Evolutionary conservation across 2,113 vertebrate species (phyloP), one percentile per base, ranked within the genome.

Genomic region (Perca flavescens): DNA sequence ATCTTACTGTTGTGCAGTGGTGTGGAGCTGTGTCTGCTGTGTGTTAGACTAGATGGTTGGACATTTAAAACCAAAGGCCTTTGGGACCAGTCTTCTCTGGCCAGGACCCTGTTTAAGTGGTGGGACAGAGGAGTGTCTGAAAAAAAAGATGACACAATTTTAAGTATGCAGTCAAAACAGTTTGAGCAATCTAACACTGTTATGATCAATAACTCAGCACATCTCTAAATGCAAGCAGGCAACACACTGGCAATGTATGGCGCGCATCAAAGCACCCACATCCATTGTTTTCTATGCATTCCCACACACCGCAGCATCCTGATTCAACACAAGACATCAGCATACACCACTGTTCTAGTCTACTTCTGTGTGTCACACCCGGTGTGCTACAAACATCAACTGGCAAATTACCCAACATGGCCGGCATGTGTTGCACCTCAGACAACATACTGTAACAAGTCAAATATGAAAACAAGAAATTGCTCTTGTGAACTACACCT

Each of bases 51-150:
- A 21, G 25, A 36, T 5, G 34, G 64, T 13, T 75, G 61, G 8
- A 65, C 40, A 13, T 82, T 79, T 49, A 86, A 16, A 4, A 83
- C 16, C 16, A 91, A 43, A 70, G 93, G 87, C 63, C 87, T 94
- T 89, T 94, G 96, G 86, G 95, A 84, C 92, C 96, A 96, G 85
- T 92, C 92, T 69, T 95, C 93, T 77, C 93, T 95, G 86, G 80
- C 94, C 21, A 91, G 87, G 74, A 95, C 79, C 9, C 90, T 93
- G 92, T 96, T 96, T 68, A 96, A 90, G 79, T 93, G 92, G 81
- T 96, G 74, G 79, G 92, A 91, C 78, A 91, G 92, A 84, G 96
- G 93, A 82, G 93, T 92, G 89, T 96, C 98, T 99, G 89, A 86
- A 86, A 54, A 47, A 47, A 54, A 47, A 78, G n/a, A 76, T 14